These are phyloP conservation scores for Andrena trimmerana DNA, from an alignment of 2,888 invertebrate genomes.

Conservation along the genomic window DNA sequence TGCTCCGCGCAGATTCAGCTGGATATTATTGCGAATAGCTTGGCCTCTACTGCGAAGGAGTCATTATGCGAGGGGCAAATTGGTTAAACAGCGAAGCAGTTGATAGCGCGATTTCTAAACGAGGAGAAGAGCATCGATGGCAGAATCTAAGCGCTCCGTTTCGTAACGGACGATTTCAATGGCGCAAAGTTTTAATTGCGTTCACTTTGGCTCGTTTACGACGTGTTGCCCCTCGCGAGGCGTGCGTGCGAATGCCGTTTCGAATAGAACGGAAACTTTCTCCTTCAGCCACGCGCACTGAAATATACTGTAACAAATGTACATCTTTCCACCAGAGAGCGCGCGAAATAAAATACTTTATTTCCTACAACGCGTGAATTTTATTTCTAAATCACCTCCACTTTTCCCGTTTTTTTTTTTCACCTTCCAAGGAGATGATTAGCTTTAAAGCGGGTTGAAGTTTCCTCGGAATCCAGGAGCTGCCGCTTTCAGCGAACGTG, in stretches of 20 bases:
- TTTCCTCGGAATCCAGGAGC: no score
- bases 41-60: not conserved
- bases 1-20: not conserved
- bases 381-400: no score
- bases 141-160: not conserved
- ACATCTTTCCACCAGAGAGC: not conserved
- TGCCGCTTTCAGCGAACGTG: not conserved
- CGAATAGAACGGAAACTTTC: constrained; percentile 34
- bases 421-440: no score
- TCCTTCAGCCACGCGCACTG: constrained; percentile 5
- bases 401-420: no score
- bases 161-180: constrained; percentile 30
- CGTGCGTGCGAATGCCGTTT: constrained; percentile 41
- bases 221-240: constrained; percentile 15
- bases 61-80: not conserved
- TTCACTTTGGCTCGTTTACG: constrained; percentile 6
- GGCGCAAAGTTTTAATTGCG: constrained; percentile 40
- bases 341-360: not conserved
- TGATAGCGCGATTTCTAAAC: not conserved
- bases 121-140: constrained; percentile 1
- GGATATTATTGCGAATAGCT: not conserved
- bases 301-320: no score
- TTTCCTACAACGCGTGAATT: no score
- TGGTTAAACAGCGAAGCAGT: not conserved
- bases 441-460: no score